phyloP scores from a whole-genome alignment of 2,113 vertebrate species.

The Struthidea cinerea region DNA sequence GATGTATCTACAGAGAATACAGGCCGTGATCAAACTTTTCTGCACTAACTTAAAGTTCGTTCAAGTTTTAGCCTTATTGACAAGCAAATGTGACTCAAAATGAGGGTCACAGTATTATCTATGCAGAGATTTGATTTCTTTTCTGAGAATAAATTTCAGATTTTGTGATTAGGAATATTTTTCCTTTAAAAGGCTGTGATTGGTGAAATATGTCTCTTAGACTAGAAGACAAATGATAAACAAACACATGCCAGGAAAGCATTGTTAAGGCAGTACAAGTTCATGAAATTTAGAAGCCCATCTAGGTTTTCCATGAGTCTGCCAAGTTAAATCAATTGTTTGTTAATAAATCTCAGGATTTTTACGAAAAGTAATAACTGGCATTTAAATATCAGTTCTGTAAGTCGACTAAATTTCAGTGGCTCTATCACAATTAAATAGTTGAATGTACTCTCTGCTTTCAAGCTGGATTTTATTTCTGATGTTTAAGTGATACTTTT shows the following conservation, averaged over 20 bases:
- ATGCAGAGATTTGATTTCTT: neutral
- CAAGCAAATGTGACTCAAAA: accelerated
- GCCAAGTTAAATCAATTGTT: neutral
- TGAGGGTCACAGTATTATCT: neutral
- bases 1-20: neutral
- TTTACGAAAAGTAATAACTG: neutral
- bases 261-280: neutral
- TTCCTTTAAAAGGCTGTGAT: neutral
- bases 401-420: neutral
- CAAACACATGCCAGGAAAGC: neutral
- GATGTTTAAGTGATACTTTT: neutral
- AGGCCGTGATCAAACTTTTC: neutral
- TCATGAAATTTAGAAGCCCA: neutral
- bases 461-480: neutral
- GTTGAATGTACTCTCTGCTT: neutral
- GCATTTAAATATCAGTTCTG: neutral
- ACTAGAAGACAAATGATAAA: neutral
- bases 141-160: neutral
- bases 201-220: neutral
- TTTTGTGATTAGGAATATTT: neutral
- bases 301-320: neutral
- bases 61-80: neutral
- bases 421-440: neutral
- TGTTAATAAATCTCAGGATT: neutral
- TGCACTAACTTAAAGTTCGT: neutral